A percentile compares a stretch with the other conserved stretches of the same genome.
Evolutionary conservation across 2,113 vertebrate species (phyloP).

Genomic region (Terrapene triunguis): DNA sequence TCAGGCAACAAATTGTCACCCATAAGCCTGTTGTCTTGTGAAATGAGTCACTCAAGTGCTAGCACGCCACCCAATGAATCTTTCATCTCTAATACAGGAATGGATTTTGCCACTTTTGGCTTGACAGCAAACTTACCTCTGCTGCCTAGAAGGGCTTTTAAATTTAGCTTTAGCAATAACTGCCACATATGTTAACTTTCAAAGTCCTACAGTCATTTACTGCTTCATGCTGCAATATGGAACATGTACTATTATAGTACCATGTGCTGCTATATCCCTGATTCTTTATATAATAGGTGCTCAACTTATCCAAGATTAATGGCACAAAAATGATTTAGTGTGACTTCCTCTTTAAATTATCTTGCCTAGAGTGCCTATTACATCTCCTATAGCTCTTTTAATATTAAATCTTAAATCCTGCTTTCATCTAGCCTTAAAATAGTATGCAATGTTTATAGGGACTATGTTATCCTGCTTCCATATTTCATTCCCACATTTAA

Average conservation of each 20-base stretch:
- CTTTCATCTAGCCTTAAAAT: conserved; percentile 23
- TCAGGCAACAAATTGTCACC: conserved; percentile 1
- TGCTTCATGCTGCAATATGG: conserved; percentile 4
- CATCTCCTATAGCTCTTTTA: conserved; percentile 28
- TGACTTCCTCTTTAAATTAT: conserved; percentile 59
- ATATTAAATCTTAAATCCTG: conserved; percentile 10
- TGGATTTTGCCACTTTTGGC: conserved; percentile 22
- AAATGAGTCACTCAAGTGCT: not conserved
- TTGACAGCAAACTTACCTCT: conserved; percentile 62
- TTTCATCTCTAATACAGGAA: conserved; percentile 29
- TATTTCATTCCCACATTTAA: not conserved
- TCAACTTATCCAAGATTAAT: conserved; percentile 46
- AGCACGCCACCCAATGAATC: not conserved
- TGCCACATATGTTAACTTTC: conserved; percentile 19
- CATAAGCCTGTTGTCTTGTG: not conserved
- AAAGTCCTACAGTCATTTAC: not conserved
- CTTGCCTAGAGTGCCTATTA: conserved; percentile 55
- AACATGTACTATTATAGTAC: conserved; percentile 12
- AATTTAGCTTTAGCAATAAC: conserved; percentile 46
- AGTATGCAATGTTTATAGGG: not conserved
- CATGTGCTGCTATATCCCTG: conserved; percentile 27
- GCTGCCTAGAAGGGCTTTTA: conserved; percentile 23
- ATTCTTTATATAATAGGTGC: conserved; percentile 50
- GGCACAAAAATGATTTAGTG: conserved; percentile 56
- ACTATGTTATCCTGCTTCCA: not conserved